Base-by-base conservation (phyloP, 1,140 invertebrate species). In the Apis dorsata region DNA sequence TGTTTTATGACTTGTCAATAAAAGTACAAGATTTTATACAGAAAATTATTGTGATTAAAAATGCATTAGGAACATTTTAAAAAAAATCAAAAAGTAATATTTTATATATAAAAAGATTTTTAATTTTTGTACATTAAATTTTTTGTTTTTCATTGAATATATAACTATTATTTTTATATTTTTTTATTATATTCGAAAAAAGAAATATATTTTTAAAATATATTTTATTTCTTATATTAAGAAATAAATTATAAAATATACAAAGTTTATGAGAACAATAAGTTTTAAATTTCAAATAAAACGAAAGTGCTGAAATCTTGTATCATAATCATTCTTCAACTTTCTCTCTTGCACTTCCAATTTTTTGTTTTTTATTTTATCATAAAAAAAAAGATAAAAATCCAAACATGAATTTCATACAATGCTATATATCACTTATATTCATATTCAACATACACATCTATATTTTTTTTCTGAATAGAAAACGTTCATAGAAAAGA, bases 401-500 rank as follows among this genome's bases (percentile, higher is more conserved):
- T 49, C 19, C 19, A 15, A 19, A 66, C 21, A 17, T 44, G 65
- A 76, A 65, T 70, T 69, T 57, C 15, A 28, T 28, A 11, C 24
- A 21, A 68, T 9, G n/a, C 21, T 55, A 72, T 17, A 34, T 55
- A 55, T 2, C 9, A 19, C 0, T 17, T 10, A 65, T 24, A 65
- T 34, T 9, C 28, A 19, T 34, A 11, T 24, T 13, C 11, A 51
- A 65, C 44, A 13, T 3, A 28, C 53, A 24, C 4, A 63, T n/a
- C 2, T 53, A 28, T 53, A 63, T 72, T 87, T 65, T 71, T 73
- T 85, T 81, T 81, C 57, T 21, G 17, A n/a, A n/a, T n/a, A 68
- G 59, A n/a, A n/a, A n/a, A n/a, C n/a, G n/a, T n/a, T 19, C 19
- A 17, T n/a, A 57, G 66, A 74, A 85, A 80, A 85, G 83, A 85